Base-by-base conservation (phyloP, 1,140 invertebrate species). In the Muscidifurax raptorellus region DNA sequence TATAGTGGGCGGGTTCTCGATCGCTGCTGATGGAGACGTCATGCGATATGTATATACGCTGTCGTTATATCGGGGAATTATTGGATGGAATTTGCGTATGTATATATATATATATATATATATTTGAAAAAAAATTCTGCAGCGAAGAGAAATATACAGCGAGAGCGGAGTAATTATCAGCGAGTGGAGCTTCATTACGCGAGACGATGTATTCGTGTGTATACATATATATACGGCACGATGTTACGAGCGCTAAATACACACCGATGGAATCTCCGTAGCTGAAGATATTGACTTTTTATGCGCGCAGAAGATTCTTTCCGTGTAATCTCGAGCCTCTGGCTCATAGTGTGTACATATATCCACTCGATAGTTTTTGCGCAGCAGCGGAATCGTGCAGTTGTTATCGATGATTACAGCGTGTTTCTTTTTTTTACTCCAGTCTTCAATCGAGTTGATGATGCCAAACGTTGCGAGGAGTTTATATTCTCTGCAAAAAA, bases 331-430 rank as follows among this genome's bases (percentile, higher is more conserved):
- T 27, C 66, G 44, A 36, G 72, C 28, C 30, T 44, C 72, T 75
- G 27, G 6, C 25, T 78, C 47, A 64, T 30, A 59, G 59, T 30
- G 12, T 27, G 67, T 69, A 30, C 12, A 69, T 36, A 72, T 72
- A 72, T 5, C 32, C 15, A 18, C 36, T 75, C 72, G 72, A 44
- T 22, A 75, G 32, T 44, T 75, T 75, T 47, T 75, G 36, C 25
- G 32, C 36, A 36, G 36, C 36, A 32, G 7, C 28, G 5, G 67
- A 30, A 15, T 72, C 15, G 15, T 18, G 69, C 69, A 52, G 47
- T 72, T 75, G n/a, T 75, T 75, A 47, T 47, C 32, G 36, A 12
- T 75, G 40, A 75, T 75, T 75, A 74, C 32, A 36, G 2, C 40
- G 22, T 12, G 6, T 44, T 44, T 75, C 44, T 75, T 36, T 72